Conservation (phyloP, 2,797 vertebrate genomes). For the Arrhamphus sclerolepis region DNA sequence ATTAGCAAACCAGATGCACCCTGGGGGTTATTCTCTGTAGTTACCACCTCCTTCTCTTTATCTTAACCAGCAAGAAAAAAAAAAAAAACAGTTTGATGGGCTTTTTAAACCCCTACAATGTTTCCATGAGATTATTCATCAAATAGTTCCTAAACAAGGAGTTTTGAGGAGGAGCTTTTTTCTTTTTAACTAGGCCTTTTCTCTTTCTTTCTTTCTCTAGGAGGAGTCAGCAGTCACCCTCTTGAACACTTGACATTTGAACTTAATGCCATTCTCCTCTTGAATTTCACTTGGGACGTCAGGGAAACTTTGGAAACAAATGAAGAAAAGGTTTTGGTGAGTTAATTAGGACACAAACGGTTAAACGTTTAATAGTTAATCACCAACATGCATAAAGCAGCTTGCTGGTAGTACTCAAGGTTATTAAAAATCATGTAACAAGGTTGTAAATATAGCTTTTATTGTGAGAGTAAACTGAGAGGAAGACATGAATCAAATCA, state of each 20-base stretch:
- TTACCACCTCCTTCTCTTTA: too few relatives aligned
- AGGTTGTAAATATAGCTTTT: neutral
- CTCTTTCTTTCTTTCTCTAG: neutral
- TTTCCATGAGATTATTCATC: too few relatives aligned
- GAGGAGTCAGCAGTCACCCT: slow-evolving; percentile 33
- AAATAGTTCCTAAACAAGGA: too few relatives aligned
- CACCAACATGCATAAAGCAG: accelerated
- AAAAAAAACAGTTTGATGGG: too few relatives aligned
- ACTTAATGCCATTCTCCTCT: slow-evolving; percentile 83
- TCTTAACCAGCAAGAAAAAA: too few relatives aligned
- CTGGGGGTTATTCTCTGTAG: too few relatives aligned
- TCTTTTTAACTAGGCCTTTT: too few relatives aligned
- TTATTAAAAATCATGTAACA: neutral
- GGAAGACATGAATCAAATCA: neutral
- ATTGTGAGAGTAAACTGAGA: neutral
- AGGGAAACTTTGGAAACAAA: slow-evolving; percentile 70
- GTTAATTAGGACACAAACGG: slow-evolving; percentile 2
- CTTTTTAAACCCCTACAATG: too few relatives aligned
- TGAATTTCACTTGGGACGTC: slow-evolving; percentile 78
- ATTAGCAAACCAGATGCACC: too few relatives aligned
- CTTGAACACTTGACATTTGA: slow-evolving; percentile 83
- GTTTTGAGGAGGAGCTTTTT: too few relatives aligned
- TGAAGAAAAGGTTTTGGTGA: neutral
- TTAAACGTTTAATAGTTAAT: neutral
- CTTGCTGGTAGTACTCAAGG: accelerated